phyloP scores from a whole-genome alignment of 2,797 vertebrate species.

The Chelidonichthys spinosus region DNA sequence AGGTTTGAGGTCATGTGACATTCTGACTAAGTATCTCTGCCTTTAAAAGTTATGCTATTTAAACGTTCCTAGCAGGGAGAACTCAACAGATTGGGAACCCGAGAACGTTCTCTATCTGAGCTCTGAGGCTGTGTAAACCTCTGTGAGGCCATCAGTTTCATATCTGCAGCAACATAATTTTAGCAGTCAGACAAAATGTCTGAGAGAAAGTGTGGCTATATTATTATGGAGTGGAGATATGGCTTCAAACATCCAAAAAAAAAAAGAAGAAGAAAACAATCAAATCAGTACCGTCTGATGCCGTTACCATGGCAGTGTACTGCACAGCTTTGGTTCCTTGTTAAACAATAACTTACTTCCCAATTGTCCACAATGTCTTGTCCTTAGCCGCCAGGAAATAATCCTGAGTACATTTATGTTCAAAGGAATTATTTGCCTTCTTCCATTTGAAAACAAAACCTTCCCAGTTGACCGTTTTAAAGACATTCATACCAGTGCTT shows the following conservation, averaged over 20 bases:
- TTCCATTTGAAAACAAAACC: conserved; percentile 31
- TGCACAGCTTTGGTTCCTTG: conserved; percentile 29
- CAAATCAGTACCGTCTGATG: conserved; percentile 10
- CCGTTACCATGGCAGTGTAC: conserved; percentile 13
- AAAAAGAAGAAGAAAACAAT: conserved; percentile 35
- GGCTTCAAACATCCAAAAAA: conserved; percentile 30
- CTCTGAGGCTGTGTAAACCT: conserved; percentile 3
- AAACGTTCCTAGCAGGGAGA: too few species aligned
- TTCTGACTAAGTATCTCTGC: conserved; percentile 15
- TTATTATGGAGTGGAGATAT: conserved; percentile 12
- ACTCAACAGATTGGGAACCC: too few species aligned
- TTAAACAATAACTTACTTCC: conserved; percentile 26
- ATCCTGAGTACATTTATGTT: conserved; percentile 15
- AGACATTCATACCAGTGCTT: conserved; percentile 60
- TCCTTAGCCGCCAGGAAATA: conserved; percentile 22
- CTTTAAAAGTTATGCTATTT: conserved; percentile 4
- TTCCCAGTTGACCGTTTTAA: conserved; percentile 19
- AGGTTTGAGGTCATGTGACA: conserved; percentile 13
- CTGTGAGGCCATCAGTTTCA: conserved; percentile 1
- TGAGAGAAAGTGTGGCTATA: background rate
- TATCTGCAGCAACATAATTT: conserved; percentile 4
- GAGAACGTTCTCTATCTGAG: background rate
- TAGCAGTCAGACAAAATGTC: conserved; percentile 5
- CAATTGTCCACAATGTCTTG: conserved; percentile 7
- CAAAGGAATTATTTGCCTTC: conserved; percentile 9